Percentiles rank a stretch among this genome's conserved stretches.
Evolutionary conservation across 2,113 vertebrate genomes (phyloP).

Genomic region (Osmerus mordax): DNA sequence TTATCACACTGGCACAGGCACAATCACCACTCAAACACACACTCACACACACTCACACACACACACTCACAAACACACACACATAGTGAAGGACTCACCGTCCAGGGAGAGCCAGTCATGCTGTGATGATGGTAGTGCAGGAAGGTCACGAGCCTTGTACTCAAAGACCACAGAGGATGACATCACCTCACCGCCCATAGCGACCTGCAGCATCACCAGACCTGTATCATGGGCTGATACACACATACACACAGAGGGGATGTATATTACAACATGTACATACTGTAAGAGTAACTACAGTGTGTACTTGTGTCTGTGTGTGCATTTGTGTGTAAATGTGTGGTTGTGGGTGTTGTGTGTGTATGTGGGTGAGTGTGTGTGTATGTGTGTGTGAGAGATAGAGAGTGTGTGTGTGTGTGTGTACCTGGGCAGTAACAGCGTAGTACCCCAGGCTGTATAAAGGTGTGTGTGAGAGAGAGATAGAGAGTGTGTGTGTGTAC

Average conservation of each 20-base stretch:
- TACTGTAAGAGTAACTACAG: too few relatives aligned
- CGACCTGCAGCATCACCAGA: conserved; percentile 96
- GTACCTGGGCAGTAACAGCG: conserved; percentile 98
- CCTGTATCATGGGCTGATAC: conserved; percentile 94
- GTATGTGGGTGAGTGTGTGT: background rate
- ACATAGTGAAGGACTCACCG: conserved; percentile 73
- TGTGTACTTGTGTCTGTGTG: background rate
- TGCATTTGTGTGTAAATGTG: background rate
- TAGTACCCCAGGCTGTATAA: conserved; percentile 97
- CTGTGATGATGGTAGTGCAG: conserved; percentile 93
- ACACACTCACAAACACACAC: conserved; percentile 1
- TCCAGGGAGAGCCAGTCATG: conserved; percentile 98
- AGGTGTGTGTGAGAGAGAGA: conserved; percentile 39
- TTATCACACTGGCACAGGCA: background rate
- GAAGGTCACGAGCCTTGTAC: conserved; percentile 93
- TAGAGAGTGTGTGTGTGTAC: conserved; percentile 57
- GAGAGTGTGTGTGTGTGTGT: background rate
- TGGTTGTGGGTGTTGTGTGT: background rate
- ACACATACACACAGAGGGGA: conserved; percentile 24
- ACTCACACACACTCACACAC: background rate
- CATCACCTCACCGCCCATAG: conserved; percentile 94
- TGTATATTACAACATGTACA: too few relatives aligned
- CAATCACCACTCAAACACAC: background rate
- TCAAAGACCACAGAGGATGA: conserved; percentile 99
- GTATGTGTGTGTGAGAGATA: background rate